Percentiles rank a stretch among this genome's conserved stretches.
Evolutionary conservation across 2,797 vertebrate genomes (phyloP).

Genomic region (Sebastes hopkinsi): DNA sequence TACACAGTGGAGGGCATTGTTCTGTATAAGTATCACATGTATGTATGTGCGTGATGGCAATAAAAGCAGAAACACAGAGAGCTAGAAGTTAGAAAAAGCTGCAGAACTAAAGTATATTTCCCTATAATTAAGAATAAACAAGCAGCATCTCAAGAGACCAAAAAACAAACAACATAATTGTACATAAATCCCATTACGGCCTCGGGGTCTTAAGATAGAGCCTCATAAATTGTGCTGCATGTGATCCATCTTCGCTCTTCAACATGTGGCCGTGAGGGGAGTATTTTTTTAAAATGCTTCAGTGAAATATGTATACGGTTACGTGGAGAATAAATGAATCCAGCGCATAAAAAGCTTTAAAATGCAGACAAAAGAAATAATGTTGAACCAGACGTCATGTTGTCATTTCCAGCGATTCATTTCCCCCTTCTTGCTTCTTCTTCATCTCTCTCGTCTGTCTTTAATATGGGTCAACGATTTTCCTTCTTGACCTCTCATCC

Average conservation of each 20-base stretch:
- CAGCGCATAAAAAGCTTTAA: slow-evolving; percentile 5
- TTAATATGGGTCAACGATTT: slow-evolving; percentile 10
- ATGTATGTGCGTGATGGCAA: neutral
- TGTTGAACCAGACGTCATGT: neutral
- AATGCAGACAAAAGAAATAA: slow-evolving; percentile 21
- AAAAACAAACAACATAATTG: slow-evolving; percentile 41
- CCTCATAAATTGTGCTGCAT: slow-evolving; percentile 46
- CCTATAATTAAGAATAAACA: slow-evolving; percentile 42
- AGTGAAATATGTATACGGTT: slow-evolving; percentile 16
- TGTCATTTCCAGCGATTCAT: neutral
- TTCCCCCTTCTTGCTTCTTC: neutral
- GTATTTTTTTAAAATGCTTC: slow-evolving; percentile 19
- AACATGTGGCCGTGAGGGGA: neutral
- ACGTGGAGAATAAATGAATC: neutral
- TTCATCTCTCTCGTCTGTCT: slow-evolving; percentile 5
- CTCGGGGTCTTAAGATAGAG: slow-evolving; percentile 47
- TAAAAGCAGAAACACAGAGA: neutral
- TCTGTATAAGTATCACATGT: neutral
- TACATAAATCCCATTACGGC: slow-evolving; percentile 48
- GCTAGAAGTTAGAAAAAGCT: slow-evolving; percentile 8
- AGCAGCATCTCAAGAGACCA: slow-evolving; percentile 43
- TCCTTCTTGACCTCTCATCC: slow-evolving; percentile 16
- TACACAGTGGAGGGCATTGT: slow-evolving; percentile 24
- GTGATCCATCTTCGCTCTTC: slow-evolving; percentile 53
- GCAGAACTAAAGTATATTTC: slow-evolving; percentile 29